Evolutionary conservation across 2,888 invertebrate species (phyloP), one percentile per base, ranked within the genome.

Genomic region (Melangyna quadrimaculata): DNA sequence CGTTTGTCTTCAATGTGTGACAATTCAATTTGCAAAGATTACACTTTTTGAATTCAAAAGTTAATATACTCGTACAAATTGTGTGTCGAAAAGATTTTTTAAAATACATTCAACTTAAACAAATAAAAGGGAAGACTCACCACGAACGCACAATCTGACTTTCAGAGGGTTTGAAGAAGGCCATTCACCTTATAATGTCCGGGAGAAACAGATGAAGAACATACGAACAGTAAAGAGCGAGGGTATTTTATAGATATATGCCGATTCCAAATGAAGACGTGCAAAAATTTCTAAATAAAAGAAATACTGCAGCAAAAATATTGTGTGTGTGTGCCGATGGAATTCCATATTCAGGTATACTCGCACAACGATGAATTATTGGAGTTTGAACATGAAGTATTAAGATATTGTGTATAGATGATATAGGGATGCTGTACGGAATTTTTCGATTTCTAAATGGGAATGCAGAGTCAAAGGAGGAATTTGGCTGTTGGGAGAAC

Each of bases 41-140:
- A 81, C 81, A 59, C 77, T 51, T 71, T 51, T 67, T 65, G 81
- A 81, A 81, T 81, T 24, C 37, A 43, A 78, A 61, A 67, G 51
- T 35, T 67, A 67, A 82, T 72, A 45, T 59, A 37, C 12, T 3
- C 0, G n/a, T n/a, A n/a, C n/a, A n/a, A n/a, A n/a, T n/a, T n/a
- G n/a, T n/a, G n/a, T 24, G 7, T 48, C 10, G 4, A 1, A 0
- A 5, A 10, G 5, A 8, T 6, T 14, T 43, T 43, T 9, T 9
- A 7, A 19, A 45, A 65, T 19, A 43, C 43, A 43, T 22, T 29
- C 67, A 51, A 67, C 10, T 51, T 51, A 67, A 67, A 51, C 35
- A 48, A n/a, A n/a, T n/a, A n/a, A n/a, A 67, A 67, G 51, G 67
- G 24, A 29, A 67, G 35, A 35, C 48, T 43, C 63, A 48, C 48